These are phyloP conservation scores for Archivesica marissinica DNA, from an alignment of 1,140 invertebrate species.

Conservation along the genomic window DNA sequence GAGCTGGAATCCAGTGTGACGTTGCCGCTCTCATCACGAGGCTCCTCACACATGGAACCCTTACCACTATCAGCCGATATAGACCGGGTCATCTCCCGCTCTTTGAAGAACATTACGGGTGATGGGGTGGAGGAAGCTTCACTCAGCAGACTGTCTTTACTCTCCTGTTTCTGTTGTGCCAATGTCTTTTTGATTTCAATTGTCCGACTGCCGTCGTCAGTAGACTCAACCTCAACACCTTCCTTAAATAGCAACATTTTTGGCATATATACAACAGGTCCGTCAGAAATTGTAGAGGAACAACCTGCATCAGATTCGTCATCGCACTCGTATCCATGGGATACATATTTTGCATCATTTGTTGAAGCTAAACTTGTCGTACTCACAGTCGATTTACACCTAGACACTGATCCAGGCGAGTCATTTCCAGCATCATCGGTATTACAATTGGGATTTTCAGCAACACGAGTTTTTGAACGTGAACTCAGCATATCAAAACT, in stretches of 20 bases:
- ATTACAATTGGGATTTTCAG: neutral
- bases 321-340: constrained; percentile 60
- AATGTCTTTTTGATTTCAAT: constrained; percentile 26
- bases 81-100: constrained; percentile 66
- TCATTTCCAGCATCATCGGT: neutral
- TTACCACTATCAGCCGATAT: constrained; percentile 76
- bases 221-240: neutral
- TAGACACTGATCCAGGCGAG: constrained; percentile 49
- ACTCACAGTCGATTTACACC: constrained; percentile 24
- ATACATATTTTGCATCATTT: neutral
- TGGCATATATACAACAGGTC: neutral
- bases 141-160: constrained; percentile 75
- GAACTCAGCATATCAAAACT: constrained; percentile 28
- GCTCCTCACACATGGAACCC: constrained; percentile 73
- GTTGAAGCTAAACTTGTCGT: neutral
- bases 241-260: neutral
- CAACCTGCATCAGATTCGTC: constrained; percentile 68
- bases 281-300: constrained; percentile 73
- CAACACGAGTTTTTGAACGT: neutral
- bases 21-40: constrained; percentile 18
- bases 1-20: constrained; percentile 37
- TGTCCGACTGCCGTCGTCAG: neutral
- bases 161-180: constrained; percentile 65
- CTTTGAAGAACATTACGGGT: constrained; percentile 40
- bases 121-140: constrained; percentile 53